These are phyloP conservation scores for Biston betularia DNA, from an alignment of 2,888 invertebrate genomes.

Conservation along the genomic window DNA sequence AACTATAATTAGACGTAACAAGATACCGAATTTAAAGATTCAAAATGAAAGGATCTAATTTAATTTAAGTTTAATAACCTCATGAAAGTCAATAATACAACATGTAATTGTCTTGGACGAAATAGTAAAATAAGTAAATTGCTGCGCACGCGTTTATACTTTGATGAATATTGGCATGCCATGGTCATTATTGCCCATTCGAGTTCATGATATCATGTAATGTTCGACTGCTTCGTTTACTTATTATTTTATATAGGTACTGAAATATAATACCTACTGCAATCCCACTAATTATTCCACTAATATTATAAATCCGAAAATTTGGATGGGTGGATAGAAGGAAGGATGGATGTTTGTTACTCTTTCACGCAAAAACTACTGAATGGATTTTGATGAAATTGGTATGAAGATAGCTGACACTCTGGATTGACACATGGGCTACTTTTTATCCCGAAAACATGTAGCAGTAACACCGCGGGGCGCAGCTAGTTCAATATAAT, in stretches of 20 bases:
- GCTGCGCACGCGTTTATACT: conserved; percentile 21
- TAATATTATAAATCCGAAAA: too few relatives aligned
- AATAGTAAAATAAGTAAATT: conserved; percentile 17
- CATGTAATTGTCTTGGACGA: background rate
- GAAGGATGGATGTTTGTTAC: too few relatives aligned
- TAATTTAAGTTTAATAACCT: conserved; percentile 17
- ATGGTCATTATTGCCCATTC: background rate
- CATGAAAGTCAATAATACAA: conserved; percentile 9
- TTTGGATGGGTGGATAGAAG: too few relatives aligned
- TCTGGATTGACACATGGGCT: too few relatives aligned
- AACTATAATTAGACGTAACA: background rate
- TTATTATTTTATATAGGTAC: background rate
- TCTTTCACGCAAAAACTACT: too few relatives aligned
- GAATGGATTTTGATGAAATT: too few relatives aligned
- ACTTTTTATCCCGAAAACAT: too few relatives aligned
- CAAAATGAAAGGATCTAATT: conserved; percentile 4
- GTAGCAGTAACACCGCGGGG: too few relatives aligned
- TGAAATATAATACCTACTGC: background rate
- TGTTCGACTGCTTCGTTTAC: background rate
- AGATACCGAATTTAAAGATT: background rate
- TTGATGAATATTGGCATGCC: conserved; percentile 29
- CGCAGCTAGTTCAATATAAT: too few relatives aligned
- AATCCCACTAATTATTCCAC: too few relatives aligned
- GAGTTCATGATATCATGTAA: conserved; percentile 10
- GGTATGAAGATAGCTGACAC: too few relatives aligned